These are phyloP conservation scores for Mus spicilegus DNA, from an alignment of 2,113 vertebrate genomes.

Conservation along the genomic window DNA sequence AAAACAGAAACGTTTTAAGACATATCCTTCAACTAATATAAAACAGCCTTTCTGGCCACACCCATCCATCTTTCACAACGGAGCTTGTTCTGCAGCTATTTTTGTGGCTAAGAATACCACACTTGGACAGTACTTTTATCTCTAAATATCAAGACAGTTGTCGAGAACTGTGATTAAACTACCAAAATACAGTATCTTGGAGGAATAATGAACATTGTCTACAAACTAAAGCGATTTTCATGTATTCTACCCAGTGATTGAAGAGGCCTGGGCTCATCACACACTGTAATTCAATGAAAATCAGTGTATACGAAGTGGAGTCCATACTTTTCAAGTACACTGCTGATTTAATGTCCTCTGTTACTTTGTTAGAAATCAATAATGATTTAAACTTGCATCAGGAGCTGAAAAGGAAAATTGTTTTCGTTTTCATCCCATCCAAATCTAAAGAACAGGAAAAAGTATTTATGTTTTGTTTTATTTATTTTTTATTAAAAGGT, in stretches of 20 bases:
- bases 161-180: conserved; percentile 68
- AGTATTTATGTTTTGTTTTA: not conserved
- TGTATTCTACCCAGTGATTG: conserved; percentile 52
- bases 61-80: not conserved
- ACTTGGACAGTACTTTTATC: conserved; percentile 62
- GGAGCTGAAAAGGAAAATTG: not conserved
- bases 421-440: not conserved
- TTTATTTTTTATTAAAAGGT: not conserved
- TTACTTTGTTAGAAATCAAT: conserved; percentile 26
- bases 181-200: conserved; percentile 30
- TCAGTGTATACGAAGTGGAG: conserved; percentile 23
- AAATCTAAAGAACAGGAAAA: not conserved
- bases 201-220: conserved; percentile 52
- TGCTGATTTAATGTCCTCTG: not conserved
- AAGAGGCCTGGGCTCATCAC: conserved; percentile 14
- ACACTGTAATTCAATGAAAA: conserved; percentile 58
- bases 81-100: conserved; percentile 30
- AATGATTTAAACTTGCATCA: conserved; percentile 33
- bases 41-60: not conserved
- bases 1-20: not conserved
- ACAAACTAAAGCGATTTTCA: conserved; percentile 61
- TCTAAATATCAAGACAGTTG: conserved; percentile 62
- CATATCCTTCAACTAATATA: not conserved
- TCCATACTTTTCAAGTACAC: conserved; percentile 36
- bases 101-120: conserved; percentile 44